A percentile compares a stretch with the other conserved stretches of the same genome.
Evolutionary conservation across 2,113 vertebrate genomes (phyloP).

Genomic region (Mesoclemmys tuberculata): DNA sequence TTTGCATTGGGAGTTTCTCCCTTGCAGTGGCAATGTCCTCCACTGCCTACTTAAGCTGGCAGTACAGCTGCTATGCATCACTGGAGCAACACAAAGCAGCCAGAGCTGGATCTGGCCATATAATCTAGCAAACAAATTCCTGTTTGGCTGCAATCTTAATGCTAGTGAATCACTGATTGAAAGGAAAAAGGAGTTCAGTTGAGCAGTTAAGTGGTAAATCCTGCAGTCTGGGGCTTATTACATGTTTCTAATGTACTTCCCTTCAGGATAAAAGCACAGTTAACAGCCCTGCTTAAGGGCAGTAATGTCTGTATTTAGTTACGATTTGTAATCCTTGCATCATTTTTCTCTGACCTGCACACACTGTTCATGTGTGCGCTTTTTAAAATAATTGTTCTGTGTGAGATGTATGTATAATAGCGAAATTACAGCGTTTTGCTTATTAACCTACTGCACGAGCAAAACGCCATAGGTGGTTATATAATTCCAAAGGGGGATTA

Average conservation of each 20-base stretch:
- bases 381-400: conserved; percentile 21
- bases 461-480: neutral
- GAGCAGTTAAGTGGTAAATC: conserved; percentile 25
- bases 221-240: neutral
- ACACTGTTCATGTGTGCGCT: conserved; percentile 26
- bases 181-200: conserved; percentile 55
- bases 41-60: conserved; percentile 13
- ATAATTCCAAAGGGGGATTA: neutral
- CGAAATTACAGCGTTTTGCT: conserved; percentile 46
- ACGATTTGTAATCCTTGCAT: neutral
- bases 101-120: neutral
- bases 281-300: conserved; percentile 1
- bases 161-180: neutral
- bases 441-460: neutral
- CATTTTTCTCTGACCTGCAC: neutral
- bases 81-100: neutral
- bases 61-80: conserved; percentile 20
- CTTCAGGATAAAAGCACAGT: neutral
- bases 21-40: conserved; percentile 42
- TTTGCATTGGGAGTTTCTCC: neutral
- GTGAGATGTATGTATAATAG: conserved; percentile 5
- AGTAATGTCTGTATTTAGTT: neutral
- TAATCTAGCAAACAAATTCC: neutral
- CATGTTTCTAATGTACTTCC: neutral
- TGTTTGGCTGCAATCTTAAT: conserved; percentile 41